phyloP scores from a whole-genome alignment of 2,113 vertebrate species.

The human (Homo sapiens) region DNA sequence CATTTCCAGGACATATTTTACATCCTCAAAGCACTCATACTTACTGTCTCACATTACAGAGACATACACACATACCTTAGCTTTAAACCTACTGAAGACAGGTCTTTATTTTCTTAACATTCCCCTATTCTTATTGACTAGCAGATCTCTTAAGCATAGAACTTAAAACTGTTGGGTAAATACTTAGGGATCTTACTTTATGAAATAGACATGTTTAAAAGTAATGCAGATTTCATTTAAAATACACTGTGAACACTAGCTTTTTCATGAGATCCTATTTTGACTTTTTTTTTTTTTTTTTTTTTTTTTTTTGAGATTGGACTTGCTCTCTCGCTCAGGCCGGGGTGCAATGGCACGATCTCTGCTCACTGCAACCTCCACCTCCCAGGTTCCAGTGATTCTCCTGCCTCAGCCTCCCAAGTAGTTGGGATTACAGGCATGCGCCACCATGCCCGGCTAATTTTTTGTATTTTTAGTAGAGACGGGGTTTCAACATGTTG shows the following conservation, averaged over 20 bases:
- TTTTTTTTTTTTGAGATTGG: too few relatives aligned
- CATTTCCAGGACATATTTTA: not conserved
- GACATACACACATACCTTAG: not conserved
- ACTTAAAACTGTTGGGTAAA: not conserved
- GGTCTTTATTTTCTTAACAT: not conserved
- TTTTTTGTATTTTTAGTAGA: too few relatives aligned
- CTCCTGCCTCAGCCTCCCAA: too few relatives aligned
- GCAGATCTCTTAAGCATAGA: not conserved
- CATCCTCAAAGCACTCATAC: not conserved
- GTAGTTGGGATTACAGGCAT: too few relatives aligned
- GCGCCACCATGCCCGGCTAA: too few relatives aligned
- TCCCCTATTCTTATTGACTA: not conserved
- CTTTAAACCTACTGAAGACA: not conserved
- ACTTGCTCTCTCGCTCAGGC: too few relatives aligned
- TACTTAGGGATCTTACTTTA: slow-evolving; percentile 11
- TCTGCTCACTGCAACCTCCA: too few relatives aligned
- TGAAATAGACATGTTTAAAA: not conserved
- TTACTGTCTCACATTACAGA: not conserved
- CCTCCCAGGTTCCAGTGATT: too few relatives aligned
- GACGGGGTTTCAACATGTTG: too few relatives aligned
- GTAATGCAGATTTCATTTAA: slow-evolving; percentile 18
- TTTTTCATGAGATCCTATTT: not conserved
- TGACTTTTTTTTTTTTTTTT: not conserved
- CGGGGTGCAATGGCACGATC: too few relatives aligned
- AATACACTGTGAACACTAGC: not conserved